Base-by-base conservation (phyloP, 2,888 invertebrate species). In the Cephus rjabovi region DNA sequence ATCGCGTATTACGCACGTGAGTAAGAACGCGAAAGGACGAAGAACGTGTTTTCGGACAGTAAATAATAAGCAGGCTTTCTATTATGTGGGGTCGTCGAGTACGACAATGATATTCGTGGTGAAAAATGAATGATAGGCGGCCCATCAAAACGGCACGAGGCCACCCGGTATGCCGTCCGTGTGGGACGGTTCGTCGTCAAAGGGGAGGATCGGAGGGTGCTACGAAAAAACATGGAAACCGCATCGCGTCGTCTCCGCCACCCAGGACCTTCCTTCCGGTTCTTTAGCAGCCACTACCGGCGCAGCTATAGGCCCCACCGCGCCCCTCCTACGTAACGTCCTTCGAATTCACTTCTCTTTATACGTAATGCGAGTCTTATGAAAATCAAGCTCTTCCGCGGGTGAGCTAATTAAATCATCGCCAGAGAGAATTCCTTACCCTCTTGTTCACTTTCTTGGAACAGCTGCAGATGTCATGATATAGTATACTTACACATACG, bases 151-250 rank as follows among this genome's bases (percentile, higher is more conserved):
- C 87, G 89, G 87, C 90, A 90, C 90, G 89, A 89, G 89, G 86
- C 89, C 85, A 83, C 86, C 85, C 87, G 88, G 86, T 86, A 84
- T 81, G 85, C 80, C 80, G 79, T 86, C 40, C 68, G 73, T 76
- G 74, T 76, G 78, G 78, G 81, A 81, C 80, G 78, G 80, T 76
- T 56, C 56, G 56, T 56, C 56, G 79, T 40, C 80, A 84, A 81
- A 75, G 83, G 79, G 71, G 79, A 82, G 77, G 74, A 78, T 75
- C 78, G 73, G 75, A 79, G 77, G 85, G 88, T 80, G 87, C 89
- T 89, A 89, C 87, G 86, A 92, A 92, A 92, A 88, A 91, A 92
- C 92, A 92, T 90, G 92, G 89, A 92, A 92, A 92, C 90, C 92
- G 90, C 92, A 92, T 92, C 91, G 90, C 90, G 89, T 89, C 86